phyloP scores from a whole-genome alignment of 2,797 vertebrate genomes.

The Xiphophorus birchmanni region DNA sequence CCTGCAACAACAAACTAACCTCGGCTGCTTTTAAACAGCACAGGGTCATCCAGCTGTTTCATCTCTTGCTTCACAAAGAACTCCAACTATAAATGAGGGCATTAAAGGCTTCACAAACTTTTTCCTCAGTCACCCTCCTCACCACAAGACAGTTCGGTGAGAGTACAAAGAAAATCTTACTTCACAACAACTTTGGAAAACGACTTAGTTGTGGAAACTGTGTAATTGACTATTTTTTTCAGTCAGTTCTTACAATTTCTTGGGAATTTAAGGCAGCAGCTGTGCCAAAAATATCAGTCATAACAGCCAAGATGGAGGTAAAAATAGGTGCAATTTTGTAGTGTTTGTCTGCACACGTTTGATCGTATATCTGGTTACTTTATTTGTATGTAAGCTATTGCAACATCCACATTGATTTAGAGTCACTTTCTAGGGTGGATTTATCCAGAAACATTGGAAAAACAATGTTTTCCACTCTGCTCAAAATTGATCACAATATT shows the following conservation, averaged over 20 bases:
- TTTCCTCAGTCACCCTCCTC: conserved; percentile 11
- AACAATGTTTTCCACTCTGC: neutral
- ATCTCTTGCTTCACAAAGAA: conserved; percentile 21
- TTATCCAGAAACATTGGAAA: neutral
- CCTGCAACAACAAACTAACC: conserved; percentile 42
- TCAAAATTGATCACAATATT: neutral
- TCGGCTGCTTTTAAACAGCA: conserved; percentile 32
- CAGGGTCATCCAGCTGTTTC: conserved; percentile 51
- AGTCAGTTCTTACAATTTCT: neutral
- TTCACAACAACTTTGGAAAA: neutral
- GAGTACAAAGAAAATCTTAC: neutral
- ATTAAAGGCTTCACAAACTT: conserved; percentile 18
- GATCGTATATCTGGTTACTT: neutral
- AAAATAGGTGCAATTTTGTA: neutral
- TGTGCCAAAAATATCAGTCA: neutral
- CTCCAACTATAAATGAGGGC: conserved; percentile 14
- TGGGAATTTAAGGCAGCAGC: neutral
- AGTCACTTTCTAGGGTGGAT: neutral
- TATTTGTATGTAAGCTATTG: neutral
- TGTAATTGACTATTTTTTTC: neutral
- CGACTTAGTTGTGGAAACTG: neutral
- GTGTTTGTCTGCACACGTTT: neutral
- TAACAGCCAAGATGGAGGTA: neutral
- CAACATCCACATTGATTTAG: neutral
- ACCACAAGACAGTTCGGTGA: neutral